These are phyloP conservation scores for Trissoscelio sp. DNA, from an alignment of 2,888 invertebrate genomes.

Conservation along the genomic window DNA sequence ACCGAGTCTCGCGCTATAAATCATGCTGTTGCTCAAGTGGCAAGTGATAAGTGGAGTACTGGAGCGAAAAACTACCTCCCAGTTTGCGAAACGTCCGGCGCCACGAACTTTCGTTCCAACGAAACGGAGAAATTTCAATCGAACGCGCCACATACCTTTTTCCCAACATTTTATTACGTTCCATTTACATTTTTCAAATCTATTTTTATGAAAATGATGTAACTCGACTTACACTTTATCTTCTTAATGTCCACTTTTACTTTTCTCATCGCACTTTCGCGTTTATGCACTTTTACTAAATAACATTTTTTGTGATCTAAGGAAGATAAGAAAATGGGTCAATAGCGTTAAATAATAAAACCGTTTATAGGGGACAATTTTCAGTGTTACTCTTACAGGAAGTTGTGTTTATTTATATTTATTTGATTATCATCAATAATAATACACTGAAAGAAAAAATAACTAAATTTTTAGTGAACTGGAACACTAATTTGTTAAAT, in stretches of 20 bases:
- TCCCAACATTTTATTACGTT: slow-evolving; percentile 48
- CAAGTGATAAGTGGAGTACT: slow-evolving; percentile 80
- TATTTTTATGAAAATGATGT: slow-evolving; percentile 56
- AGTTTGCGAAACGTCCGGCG: slow-evolving; percentile 70
- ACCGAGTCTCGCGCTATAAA: slow-evolving; percentile 76
- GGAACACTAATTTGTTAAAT: too few relatives aligned
- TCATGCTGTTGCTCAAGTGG: slow-evolving; percentile 75
- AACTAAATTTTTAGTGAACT: too few relatives aligned
- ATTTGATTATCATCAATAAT: background rate
- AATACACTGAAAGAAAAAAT: too few relatives aligned
- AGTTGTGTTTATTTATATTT: background rate
- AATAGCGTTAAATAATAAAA: background rate
- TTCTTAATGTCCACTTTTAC: slow-evolving; percentile 51
- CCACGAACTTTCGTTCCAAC: slow-evolving; percentile 74
- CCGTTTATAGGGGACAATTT: background rate
- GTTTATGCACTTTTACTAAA: slow-evolving; percentile 47
- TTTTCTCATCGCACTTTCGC: slow-evolving; percentile 54
- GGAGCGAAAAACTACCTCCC: slow-evolving; percentile 81
- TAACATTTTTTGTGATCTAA: background rate
- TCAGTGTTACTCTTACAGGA: too few relatives aligned
- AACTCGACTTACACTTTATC: slow-evolving; percentile 56
- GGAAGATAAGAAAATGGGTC: background rate
- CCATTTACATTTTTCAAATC: slow-evolving; percentile 45
- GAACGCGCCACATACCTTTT: slow-evolving; percentile 55
- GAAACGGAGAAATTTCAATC: slow-evolving; percentile 76